Evolutionary conservation across 2,113 vertebrate species (phyloP).

Genomic region (Anoplopoma fimbria): DNA sequence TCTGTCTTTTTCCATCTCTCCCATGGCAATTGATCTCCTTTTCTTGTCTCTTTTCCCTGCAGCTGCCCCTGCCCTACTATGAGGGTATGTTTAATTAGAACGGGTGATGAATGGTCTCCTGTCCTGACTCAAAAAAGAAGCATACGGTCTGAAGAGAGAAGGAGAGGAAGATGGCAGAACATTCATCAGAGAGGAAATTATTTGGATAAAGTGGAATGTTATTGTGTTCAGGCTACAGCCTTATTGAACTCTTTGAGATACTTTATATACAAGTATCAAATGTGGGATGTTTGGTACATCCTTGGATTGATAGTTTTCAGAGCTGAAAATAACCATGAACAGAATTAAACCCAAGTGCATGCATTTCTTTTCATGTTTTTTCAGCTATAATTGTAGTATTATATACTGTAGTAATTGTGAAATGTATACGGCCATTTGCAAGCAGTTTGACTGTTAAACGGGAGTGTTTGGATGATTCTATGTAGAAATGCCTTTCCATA

Average conservation of each 20-base stretch:
- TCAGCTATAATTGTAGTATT: neutral
- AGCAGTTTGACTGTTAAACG: neutral
- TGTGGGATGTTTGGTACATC: neutral
- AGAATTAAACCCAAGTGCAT: neutral
- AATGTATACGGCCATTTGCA: neutral
- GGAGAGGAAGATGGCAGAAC: slow-evolving; percentile 24
- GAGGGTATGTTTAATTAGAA: slow-evolving; percentile 76
- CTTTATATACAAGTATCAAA: neutral
- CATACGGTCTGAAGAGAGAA: slow-evolving; percentile 31
- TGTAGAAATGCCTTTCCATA: neutral
- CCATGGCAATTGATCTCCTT: slow-evolving; percentile 67
- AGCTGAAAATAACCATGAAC: neutral
- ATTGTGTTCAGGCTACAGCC: slow-evolving; percentile 23
- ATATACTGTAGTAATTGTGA: neutral
- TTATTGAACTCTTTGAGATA: slow-evolving; percentile 22
- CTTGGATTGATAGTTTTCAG: neutral
- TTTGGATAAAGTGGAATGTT: slow-evolving; percentile 41
- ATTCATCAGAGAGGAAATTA: slow-evolving; percentile 50
- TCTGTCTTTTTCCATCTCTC: slow-evolving; percentile 61
- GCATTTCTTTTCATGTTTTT: neutral
- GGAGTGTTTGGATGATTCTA: neutral
- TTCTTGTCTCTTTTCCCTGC: slow-evolving; percentile 59
- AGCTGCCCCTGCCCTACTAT: slow-evolving; percentile 61
- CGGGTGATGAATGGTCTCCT: slow-evolving; percentile 70
- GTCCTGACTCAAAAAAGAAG: slow-evolving; percentile 53